Conservation (phyloP, 2,888 invertebrate species). For the Galerucella pusilla region DNA sequence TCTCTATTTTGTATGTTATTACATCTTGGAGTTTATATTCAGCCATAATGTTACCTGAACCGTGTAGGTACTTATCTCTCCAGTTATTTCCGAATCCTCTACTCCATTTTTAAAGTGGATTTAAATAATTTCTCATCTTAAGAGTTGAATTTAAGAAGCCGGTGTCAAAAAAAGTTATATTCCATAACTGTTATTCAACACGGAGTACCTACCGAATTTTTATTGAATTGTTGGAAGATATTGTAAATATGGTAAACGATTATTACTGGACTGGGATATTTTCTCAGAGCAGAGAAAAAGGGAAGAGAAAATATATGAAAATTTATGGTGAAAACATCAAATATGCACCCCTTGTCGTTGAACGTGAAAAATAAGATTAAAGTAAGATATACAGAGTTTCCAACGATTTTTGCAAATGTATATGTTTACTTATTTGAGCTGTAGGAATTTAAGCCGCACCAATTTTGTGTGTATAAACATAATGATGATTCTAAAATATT, state of each 20-base stretch:
- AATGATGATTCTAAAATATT: too few species aligned
- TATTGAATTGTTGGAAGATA: not conserved
- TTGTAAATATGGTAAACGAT: constrained; percentile 8
- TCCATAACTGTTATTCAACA: too few species aligned
- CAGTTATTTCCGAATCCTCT: too few species aligned
- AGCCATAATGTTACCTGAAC: not conserved
- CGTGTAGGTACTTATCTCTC: too few species aligned
- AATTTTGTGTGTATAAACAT: too few species aligned
- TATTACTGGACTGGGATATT: not conserved
- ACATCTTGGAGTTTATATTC: not conserved
- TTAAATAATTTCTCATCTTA: too few species aligned
- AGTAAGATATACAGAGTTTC: constrained; percentile 17
- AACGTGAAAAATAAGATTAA: constrained; percentile 10
- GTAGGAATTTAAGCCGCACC: not conserved
- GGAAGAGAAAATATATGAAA: constrained; percentile 20
- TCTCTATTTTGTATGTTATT: not conserved
- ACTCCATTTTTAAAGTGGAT: too few species aligned
- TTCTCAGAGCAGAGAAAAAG: not conserved
- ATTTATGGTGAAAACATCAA: constrained; percentile 22
- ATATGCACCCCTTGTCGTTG: constrained; percentile 25
- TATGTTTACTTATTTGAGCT: constrained; percentile 8
- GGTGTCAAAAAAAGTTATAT: too few species aligned
- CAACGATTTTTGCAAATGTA: constrained; percentile 5
- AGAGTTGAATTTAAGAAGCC: too few species aligned
- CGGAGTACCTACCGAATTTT: too few species aligned